These are phyloP conservation scores for Lophius americanus DNA, from an alignment of 2,797 vertebrate species.

Conservation along the genomic window DNA sequence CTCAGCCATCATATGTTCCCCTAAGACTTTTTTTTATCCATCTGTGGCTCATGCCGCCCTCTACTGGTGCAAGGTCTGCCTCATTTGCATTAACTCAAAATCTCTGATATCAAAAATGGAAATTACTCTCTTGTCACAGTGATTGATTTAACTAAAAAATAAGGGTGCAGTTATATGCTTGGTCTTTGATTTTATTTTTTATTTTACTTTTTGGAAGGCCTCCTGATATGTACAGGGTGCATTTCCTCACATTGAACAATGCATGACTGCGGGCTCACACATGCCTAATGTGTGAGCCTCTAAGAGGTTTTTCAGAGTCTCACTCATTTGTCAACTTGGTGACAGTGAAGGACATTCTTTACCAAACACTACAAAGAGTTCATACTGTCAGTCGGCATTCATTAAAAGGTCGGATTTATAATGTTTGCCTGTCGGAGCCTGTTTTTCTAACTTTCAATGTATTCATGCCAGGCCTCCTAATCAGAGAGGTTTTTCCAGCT, in stretches of 20 bases:
- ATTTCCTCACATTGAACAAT: slow-evolving; percentile 16
- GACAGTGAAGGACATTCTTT: slow-evolving; percentile 78
- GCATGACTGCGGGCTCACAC: slow-evolving; percentile 36
- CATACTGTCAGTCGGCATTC: slow-evolving; percentile 67
- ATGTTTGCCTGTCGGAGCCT: slow-evolving; percentile 70
- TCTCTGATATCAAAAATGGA: slow-evolving; percentile 2
- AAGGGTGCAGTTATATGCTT: slow-evolving; percentile 3
- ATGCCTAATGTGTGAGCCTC: slow-evolving; percentile 43
- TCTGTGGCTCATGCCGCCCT: slow-evolving; percentile 69
- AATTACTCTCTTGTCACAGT: not conserved
- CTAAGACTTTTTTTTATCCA: slow-evolving; percentile 8
- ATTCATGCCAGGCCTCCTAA: slow-evolving; percentile 64
- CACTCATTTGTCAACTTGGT: slow-evolving; percentile 66
- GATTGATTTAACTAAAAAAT: slow-evolving; percentile 2
- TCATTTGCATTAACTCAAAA: slow-evolving; percentile 35
- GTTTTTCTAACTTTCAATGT: slow-evolving; percentile 39
- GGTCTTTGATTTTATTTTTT: slow-evolving; percentile 9
- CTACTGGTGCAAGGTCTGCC: slow-evolving; percentile 55
- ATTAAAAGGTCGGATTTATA: slow-evolving; percentile 67
- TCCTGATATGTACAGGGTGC: slow-evolving; percentile 11
- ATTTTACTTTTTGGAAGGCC: not conserved
- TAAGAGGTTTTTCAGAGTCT: slow-evolving; percentile 38
- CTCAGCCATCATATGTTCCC: slow-evolving; percentile 41
- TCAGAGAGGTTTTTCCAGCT: slow-evolving; percentile 74
- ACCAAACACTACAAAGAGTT: slow-evolving; percentile 65